phyloP scores from a whole-genome alignment of 2,888 invertebrate genomes.

The Sinodicranocentrus sp. region DNA sequence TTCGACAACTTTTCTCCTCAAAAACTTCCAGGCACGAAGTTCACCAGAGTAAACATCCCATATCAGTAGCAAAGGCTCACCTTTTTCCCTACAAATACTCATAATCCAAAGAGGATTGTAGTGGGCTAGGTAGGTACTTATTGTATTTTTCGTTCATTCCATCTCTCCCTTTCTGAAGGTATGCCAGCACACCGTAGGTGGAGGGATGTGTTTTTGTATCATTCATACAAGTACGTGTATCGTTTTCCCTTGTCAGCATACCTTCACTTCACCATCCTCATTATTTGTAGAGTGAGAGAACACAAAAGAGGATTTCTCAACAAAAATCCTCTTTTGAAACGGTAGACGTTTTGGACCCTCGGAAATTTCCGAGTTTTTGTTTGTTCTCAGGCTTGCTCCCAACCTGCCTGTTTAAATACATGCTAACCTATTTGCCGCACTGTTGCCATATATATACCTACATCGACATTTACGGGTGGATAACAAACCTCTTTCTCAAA shows the following conservation, averaged over 20 bases:
- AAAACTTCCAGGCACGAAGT: neutral
- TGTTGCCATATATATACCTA: no score
- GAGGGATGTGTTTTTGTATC: conserved; percentile 25
- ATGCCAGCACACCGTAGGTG: neutral
- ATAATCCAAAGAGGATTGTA: conserved; percentile 4
- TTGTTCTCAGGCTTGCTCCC: conserved; percentile 55
- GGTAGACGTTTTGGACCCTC: conserved; percentile 71
- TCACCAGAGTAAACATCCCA: conserved; percentile 3
- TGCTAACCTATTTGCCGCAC: no score
- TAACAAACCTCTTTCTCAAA: no score
- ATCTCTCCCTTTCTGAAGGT: no score
- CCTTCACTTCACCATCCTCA: conserved; percentile 45
- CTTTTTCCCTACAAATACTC: neutral
- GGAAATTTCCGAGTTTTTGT: conserved; percentile 65
- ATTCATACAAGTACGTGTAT: conserved; percentile 38
- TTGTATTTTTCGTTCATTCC: no score
- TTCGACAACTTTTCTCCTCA: conserved; percentile 21
- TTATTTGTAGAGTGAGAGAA: conserved; percentile 42
- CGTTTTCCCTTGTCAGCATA: conserved; percentile 46
- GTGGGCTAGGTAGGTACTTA: conserved; percentile 10
- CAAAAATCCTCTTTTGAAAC: conserved; percentile 62
- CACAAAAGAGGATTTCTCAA: conserved; percentile 47
- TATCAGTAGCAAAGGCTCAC: conserved; percentile 6
- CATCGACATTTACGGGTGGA: no score
- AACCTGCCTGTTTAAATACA: conserved; percentile 27